These are phyloP conservation scores for Ceraclea dissimilis DNA, from an alignment of 2,888 invertebrate genomes.

Conservation along the genomic window DNA sequence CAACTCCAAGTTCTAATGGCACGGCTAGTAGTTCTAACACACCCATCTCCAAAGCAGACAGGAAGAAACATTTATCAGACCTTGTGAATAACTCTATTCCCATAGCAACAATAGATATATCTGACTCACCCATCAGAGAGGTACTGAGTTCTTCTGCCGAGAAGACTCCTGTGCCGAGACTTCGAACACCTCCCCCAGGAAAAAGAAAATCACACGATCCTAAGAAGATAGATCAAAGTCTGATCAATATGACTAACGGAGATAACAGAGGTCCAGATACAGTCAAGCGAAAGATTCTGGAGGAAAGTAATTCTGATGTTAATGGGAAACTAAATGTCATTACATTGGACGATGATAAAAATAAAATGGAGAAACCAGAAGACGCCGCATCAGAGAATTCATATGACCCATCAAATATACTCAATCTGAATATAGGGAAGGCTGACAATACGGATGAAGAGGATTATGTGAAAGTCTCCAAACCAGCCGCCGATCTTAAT, in stretches of 20 bases:
- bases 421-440: constrained; percentile 27
- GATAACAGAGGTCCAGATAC: constrained; percentile 12
- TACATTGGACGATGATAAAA: constrained; percentile 8
- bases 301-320: constrained; percentile 3
- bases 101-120: constrained; percentile 40
- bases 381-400: constrained; percentile 15
- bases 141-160: constrained; percentile 26
- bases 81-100: constrained; percentile 23
- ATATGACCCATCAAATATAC: constrained; percentile 24
- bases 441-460: constrained; percentile 32
- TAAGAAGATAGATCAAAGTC: constrained; percentile 10
- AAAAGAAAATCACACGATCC: constrained; percentile 19
- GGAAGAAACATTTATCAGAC: constrained; percentile 20
- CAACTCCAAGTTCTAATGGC: constrained; percentile 34
- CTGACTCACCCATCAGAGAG: constrained; percentile 38
- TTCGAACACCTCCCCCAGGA: constrained; percentile 30
- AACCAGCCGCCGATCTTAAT: constrained; percentile 41
- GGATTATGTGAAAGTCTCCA: constrained; percentile 26
- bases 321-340: constrained; percentile 8
- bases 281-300: constrained; percentile 12
- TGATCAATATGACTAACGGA: constrained; percentile 8
- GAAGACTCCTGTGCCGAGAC: constrained; percentile 27
- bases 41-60: constrained; percentile 28
- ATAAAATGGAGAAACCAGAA: constrained; percentile 8
- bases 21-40: constrained; percentile 27